Evolutionary conservation across 2,113 vertebrate genomes (phyloP), one percentile per base, ranked within the genome.

Genomic region (Carassius auratus): DNA sequence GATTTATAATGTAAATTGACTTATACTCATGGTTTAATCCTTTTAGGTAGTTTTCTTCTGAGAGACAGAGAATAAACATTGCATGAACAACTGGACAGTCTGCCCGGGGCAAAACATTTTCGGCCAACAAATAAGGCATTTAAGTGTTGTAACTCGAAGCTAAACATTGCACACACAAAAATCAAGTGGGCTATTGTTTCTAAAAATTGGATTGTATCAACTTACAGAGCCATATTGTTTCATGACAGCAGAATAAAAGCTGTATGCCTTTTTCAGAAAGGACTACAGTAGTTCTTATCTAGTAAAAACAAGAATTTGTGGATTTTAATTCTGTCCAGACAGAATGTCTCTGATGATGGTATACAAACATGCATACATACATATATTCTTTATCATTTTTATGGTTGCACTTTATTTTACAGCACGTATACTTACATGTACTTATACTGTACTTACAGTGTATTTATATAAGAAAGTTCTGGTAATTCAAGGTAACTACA

Each of bases 1-100:
- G 85, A 86, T 81, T 87, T 80, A 74, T 38, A 61, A 87, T 76
- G 45, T 57, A 78, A 74, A 83, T 66, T 52, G 50, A 55, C 59
- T 61, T 55, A 10, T 4, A 66, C 21, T 74, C 12, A n/a, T 2
- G 42, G 15, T 80, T 84, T 55, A 86, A 83, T 86, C 36, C 36
- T 55, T 38, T 84, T 85, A 84, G 50, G 21, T 42, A 75, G 64
- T 75, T 55, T 55, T 48, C 26, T 75, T 83, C 66, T 55, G 79
- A 45, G 62, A 66, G 50, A 88, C 62, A 77, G 61, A 66, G 45
- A 26, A 83, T 55, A 68, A 59, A 78, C 71, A 88, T 30, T 59
- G 55, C 61, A 64, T 69, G 82, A 74, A 86, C 48, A 74, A 84
- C 79, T 73, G 78, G 36, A 38, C 81, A 83, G 79, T 80, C 21